These are phyloP conservation scores for Tetragnatha montana DNA, from an alignment of 2,888 invertebrate species.

Conservation along the genomic window DNA sequence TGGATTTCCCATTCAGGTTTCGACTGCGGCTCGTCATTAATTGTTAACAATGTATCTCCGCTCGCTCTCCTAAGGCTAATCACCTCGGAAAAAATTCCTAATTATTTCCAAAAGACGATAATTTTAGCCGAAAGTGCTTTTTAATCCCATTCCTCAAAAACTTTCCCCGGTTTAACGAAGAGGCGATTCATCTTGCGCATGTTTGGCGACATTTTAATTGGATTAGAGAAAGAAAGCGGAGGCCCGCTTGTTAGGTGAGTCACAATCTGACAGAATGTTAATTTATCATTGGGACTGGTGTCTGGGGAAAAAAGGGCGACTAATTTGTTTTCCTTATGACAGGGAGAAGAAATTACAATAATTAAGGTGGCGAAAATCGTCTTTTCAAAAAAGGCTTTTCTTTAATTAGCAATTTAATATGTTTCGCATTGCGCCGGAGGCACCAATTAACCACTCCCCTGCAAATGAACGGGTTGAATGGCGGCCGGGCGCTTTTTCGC, in stretches of 20 bases:
- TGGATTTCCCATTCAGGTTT: conserved; percentile 12
- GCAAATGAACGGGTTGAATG: conserved; percentile 65
- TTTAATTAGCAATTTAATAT: conserved; percentile 71
- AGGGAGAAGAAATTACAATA: conserved; percentile 70
- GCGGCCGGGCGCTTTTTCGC: conserved; percentile 26
- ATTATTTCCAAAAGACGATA: conserved; percentile 69
- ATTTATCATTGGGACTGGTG: conserved; percentile 67
- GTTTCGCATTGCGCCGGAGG: conserved; percentile 65
- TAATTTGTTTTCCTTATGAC: conserved; percentile 71
- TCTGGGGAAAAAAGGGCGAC: conserved; percentile 64
- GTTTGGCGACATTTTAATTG: conserved; percentile 70
- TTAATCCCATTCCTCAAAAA: conserved; percentile 69
- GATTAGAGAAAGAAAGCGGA: conserved; percentile 64
- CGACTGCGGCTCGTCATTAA: conserved; percentile 55
- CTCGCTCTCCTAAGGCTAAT: conserved; percentile 38
- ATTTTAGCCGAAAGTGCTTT: conserved; percentile 64
- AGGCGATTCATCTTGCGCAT: conserved; percentile 68
- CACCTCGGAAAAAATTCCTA: conserved; percentile 41
- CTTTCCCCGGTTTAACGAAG: conserved; percentile 66
- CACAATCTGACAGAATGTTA: conserved; percentile 63
- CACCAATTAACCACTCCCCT: conserved; percentile 67
- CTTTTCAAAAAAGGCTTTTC: conserved; percentile 53
- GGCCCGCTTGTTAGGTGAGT: conserved; percentile 68
- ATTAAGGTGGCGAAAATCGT: conserved; percentile 69
- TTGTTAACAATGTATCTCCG: conserved; percentile 65